phyloP scores from a whole-genome alignment of 1,140 invertebrate species.

The Drosophila kohkoa region DNA sequence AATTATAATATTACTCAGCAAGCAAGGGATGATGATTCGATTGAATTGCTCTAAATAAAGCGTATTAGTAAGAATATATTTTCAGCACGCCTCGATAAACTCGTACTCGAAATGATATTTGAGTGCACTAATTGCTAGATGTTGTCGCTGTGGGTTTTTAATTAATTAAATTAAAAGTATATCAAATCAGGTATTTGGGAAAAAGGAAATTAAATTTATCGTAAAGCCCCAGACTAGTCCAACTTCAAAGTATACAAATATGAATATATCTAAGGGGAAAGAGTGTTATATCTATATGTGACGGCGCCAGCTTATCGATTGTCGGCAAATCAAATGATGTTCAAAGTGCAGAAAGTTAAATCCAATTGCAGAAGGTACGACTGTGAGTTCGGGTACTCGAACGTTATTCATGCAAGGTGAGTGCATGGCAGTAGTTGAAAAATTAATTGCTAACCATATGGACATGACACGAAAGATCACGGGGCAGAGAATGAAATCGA shows the following conservation, averaged over 20 bases:
- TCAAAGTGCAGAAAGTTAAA: constrained; percentile 69
- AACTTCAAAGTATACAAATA: constrained; percentile 2
- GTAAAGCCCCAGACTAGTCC: neutral
- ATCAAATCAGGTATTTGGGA: constrained; percentile 46
- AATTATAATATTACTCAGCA: neutral
- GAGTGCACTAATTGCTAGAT: constrained; percentile 24
- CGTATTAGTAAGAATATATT: neutral
- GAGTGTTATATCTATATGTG: constrained; percentile 15
- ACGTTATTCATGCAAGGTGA: neutral
- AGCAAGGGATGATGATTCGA: constrained; percentile 3
- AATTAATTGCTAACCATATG: constrained; percentile 71
- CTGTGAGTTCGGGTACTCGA: neutral
- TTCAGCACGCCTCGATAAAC: constrained; percentile 14
- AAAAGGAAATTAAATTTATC: constrained; percentile 74
- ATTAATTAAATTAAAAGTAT: constrained; percentile 70
- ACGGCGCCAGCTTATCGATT: constrained; percentile 62
- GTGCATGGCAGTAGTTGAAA: constrained; percentile 43
- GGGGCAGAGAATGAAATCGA: constrained; percentile 48
- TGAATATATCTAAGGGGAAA: constrained; percentile 7
- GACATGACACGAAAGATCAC: constrained; percentile 74
- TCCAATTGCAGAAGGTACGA: neutral
- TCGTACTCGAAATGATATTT: constrained; percentile 21
- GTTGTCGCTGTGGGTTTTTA: constrained; percentile 54
- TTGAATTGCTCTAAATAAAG: neutral
- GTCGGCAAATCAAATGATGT: constrained; percentile 56